phyloP scores from a whole-genome alignment of 2,113 vertebrate genomes.

The Dipodomys merriami region DNA sequence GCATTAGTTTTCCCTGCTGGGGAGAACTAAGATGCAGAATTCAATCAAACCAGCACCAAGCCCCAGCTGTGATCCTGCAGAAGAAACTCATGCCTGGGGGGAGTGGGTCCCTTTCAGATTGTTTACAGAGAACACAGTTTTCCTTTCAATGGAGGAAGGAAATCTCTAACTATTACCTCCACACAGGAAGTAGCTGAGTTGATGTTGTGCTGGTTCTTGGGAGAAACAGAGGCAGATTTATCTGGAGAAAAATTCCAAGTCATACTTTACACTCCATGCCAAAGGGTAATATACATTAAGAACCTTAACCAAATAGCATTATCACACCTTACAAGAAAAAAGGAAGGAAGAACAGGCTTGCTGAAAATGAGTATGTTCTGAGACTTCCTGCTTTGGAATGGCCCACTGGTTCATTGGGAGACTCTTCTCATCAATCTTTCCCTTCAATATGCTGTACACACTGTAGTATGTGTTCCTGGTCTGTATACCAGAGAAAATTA shows the following conservation, averaged over 20 bases:
- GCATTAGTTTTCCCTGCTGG: constrained; percentile 23
- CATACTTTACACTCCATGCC: not conserved
- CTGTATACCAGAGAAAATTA: not conserved
- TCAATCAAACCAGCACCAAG: not conserved
- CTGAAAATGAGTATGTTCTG: not conserved
- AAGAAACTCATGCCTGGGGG: not conserved
- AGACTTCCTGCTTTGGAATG: not conserved
- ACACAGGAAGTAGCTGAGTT: constrained; percentile 38
- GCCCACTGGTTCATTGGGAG: not conserved
- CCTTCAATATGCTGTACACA: not conserved
- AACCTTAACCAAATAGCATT: not conserved
- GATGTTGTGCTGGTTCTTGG: not conserved
- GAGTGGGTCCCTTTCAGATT: not conserved
- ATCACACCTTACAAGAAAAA: not conserved
- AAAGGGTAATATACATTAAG: constrained; percentile 18
- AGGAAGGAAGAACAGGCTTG: not conserved
- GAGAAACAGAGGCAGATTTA: constrained; percentile 22
- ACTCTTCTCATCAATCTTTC: not conserved
- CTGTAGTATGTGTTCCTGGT: not conserved
- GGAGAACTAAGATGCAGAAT: not conserved
- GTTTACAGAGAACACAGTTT: not conserved
- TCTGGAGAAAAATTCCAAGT: not conserved
- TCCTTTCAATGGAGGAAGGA: constrained; percentile 25
- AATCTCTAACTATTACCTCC: not conserved
- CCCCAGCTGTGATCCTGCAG: not conserved